Evolutionary conservation across 2,797 vertebrate genomes (phyloP).

Genomic region (Gallirallus australis): DNA sequence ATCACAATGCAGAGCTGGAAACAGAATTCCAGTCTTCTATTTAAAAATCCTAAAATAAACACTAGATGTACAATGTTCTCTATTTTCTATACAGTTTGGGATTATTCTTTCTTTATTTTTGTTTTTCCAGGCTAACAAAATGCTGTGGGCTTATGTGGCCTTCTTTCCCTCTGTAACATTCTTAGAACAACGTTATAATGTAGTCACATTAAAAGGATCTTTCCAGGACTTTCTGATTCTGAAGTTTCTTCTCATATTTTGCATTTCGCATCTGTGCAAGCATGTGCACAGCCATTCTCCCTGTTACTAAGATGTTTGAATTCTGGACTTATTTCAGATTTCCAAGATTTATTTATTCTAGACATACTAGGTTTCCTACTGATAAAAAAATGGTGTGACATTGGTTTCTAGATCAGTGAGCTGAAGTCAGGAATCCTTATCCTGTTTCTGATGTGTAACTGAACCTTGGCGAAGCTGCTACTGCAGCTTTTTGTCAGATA

Average conservation of each 20-base stretch:
- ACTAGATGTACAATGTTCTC: not conserved
- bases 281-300: not conserved
- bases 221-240: not conserved
- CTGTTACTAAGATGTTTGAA: not conserved
- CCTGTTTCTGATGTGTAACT: not conserved
- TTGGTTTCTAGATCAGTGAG: not conserved
- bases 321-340: not conserved
- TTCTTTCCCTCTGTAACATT: not conserved
- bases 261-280: not conserved
- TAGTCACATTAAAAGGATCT: not conserved
- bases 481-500: not conserved
- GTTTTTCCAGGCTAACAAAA: not conserved
- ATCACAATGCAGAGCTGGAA: not conserved
- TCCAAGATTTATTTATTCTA: not conserved
- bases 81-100: not conserved
- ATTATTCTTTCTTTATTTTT: not conserved
- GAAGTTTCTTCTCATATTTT: not conserved
- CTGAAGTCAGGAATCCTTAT: not conserved
- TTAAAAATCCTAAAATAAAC: conserved; percentile 23
- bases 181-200: not conserved
- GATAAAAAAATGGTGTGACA: not conserved
- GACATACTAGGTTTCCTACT: not conserved
- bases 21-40: not conserved
- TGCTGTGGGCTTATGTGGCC: not conserved
- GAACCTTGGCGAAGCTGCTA: not conserved